Percentiles rank a stretch among this genome's conserved stretches.
Evolutionary conservation across 2,888 invertebrate genomes (phyloP).

Genomic region (Chalcosyrphus nemorum): DNA sequence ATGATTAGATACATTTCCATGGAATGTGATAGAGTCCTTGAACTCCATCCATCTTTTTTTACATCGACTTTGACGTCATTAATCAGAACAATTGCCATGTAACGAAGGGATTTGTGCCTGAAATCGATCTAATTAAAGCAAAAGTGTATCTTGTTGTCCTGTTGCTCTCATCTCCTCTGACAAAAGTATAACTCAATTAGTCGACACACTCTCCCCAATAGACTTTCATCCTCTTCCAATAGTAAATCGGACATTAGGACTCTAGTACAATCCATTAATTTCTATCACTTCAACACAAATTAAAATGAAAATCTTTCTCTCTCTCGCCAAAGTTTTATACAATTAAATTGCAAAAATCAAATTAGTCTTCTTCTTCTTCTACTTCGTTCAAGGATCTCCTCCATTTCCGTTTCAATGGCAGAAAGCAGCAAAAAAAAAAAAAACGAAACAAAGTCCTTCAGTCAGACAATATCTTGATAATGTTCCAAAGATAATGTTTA

Average conservation of each 20-base stretch:
- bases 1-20: no score
- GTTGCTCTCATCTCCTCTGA: not conserved
- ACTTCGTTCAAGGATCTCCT: conserved; percentile 26
- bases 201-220: not conserved
- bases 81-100: not conserved
- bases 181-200: not conserved
- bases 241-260: conserved; percentile 37
- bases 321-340: conserved; percentile 51
- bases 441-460: not conserved
- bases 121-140: no score
- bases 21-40: no score
- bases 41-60: not conserved
- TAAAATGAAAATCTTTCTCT: conserved; percentile 53
- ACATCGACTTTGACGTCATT: not conserved
- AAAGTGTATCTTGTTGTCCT: no score
- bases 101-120: not conserved
- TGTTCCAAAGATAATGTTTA: conserved; percentile 71
- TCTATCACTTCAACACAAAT: conserved; percentile 56
- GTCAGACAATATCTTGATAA: conserved; percentile 61
- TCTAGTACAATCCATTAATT: conserved; percentile 63
- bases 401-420: not conserved
- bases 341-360: conserved; percentile 65
- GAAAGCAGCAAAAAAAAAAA: not conserved
- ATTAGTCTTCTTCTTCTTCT: conserved; percentile 41
- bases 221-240: not conserved